Percentiles rank a stretch among this genome's conserved stretches.
These are phyloP conservation scores for Seriola quinqueradiata DNA, from an alignment of 2,113 vertebrate species.

Conservation along the genomic window DNA sequence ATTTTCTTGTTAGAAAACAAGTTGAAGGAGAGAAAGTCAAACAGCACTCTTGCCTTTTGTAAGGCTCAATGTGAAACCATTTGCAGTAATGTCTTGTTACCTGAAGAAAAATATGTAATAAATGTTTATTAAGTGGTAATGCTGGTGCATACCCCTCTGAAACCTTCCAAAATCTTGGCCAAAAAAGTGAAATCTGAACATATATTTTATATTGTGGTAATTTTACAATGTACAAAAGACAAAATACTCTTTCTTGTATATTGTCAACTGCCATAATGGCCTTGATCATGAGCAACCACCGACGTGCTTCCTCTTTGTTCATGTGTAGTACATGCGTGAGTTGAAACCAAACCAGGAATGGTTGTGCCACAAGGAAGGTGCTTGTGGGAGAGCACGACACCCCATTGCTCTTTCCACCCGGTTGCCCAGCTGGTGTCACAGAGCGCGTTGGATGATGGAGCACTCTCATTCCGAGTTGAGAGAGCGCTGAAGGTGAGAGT, in stretches of 20 bases:
- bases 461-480: constrained; percentile 82
- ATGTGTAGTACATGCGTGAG: constrained; percentile 59
- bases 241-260: constrained; percentile 5
- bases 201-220: constrained; percentile 3
- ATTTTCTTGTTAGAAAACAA: constrained; percentile 69
- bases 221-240: not conserved
- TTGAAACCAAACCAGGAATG: constrained; percentile 63
- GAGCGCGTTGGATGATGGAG: constrained; percentile 80
- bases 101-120: not conserved
- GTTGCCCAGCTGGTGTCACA: constrained; percentile 74
- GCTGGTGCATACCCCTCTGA: not conserved
- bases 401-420: constrained; percentile 80
- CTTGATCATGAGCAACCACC: constrained; percentile 49
- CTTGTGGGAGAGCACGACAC: constrained; percentile 66
- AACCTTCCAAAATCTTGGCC: not conserved
- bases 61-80: constrained; percentile 1
- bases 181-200: constrained; percentile 8
- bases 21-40: constrained; percentile 72
- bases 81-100: not conserved
- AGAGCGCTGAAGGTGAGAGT: constrained; percentile 82
- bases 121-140: not conserved
- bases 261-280: constrained; percentile 26
- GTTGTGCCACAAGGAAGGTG: constrained; percentile 58
- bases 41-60: constrained; percentile 24
- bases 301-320: constrained; percentile 55